phyloP scores from a whole-genome alignment of 2,113 vertebrate genomes.

The Naja naja region DNA sequence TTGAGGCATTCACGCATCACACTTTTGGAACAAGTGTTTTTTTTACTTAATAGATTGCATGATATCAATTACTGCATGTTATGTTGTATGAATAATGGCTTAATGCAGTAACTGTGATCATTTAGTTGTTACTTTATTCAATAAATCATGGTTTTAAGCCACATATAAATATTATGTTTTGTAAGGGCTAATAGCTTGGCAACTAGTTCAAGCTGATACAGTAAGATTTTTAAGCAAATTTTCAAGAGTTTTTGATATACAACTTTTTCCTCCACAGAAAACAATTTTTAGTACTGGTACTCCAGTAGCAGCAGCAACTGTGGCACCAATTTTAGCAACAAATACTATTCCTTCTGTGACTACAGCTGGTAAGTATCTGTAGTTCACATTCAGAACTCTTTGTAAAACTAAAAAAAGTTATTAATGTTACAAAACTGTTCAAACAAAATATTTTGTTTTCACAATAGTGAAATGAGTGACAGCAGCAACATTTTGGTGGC shows the following conservation, averaged over 20 bases:
- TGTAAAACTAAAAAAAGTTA: background rate
- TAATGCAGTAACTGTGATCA: background rate
- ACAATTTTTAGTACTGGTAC: conserved; percentile 94
- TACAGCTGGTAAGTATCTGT: conserved; percentile 79
- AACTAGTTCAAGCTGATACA: background rate
- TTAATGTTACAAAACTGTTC: background rate
- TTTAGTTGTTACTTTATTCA: background rate
- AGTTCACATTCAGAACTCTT: fast-evolving
- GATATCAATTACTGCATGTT: background rate
- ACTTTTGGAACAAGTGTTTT: background rate
- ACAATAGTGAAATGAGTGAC: background rate
- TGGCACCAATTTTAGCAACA: conserved; percentile 93
- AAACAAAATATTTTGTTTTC: background rate
- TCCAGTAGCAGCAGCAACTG: conserved; percentile 94
- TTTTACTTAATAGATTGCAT: background rate
- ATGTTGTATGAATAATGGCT: background rate
- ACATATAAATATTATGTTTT: background rate
- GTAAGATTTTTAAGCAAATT: fast-evolving
- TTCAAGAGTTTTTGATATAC: background rate
- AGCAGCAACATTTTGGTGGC: background rate
- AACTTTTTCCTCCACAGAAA: conserved; percentile 72
- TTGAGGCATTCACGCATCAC: background rate
- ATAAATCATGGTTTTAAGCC: background rate
- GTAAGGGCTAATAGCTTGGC: background rate
- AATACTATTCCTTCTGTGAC: conserved; percentile 92